Evolutionary conservation across 2,888 invertebrate species (phyloP).

Genomic region (Drosophila melanosoma): DNA sequence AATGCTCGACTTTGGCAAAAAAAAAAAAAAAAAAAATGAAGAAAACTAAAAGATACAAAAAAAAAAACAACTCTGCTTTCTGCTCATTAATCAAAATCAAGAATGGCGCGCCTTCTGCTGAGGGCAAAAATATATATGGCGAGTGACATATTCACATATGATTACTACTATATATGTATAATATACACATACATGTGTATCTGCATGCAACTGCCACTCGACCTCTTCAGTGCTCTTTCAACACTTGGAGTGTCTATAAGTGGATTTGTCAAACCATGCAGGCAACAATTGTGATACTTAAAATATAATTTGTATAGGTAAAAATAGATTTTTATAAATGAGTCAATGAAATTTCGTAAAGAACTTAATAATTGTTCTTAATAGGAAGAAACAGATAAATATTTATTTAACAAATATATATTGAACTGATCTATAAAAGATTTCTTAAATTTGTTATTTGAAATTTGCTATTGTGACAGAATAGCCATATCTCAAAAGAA

Average conservation of each 20-base stretch:
- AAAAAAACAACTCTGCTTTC: slow-evolving; percentile 42
- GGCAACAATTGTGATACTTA: slow-evolving; percentile 7
- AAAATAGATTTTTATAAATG: slow-evolving; percentile 10
- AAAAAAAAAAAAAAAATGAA: slow-evolving; percentile 37
- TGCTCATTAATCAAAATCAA: slow-evolving; percentile 81
- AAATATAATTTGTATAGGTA: neutral
- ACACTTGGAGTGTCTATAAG: slow-evolving; percentile 60
- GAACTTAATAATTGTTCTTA: neutral
- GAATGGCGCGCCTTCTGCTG: slow-evolving; percentile 73
- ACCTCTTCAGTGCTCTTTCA: slow-evolving; percentile 66
- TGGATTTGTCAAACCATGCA: slow-evolving; percentile 30
- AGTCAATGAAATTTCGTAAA: neutral
- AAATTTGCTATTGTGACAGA: neutral
- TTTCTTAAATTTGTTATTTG: neutral
- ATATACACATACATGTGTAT: slow-evolving; percentile 20
- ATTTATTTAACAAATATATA: neutral
- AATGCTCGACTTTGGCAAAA: slow-evolving; percentile 56
- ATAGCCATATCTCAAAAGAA: neutral
- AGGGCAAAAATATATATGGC: slow-evolving; percentile 59
- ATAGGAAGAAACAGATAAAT: neutral
- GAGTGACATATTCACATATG: slow-evolving; percentile 71
- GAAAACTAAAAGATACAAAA: slow-evolving; percentile 36
- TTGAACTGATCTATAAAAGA: neutral
- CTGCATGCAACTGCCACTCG: slow-evolving; percentile 47
- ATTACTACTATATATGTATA: slow-evolving; percentile 19